Evolutionary conservation across 1,140 invertebrate species (phyloP).

Genomic region (Philopotamus ludificatus): DNA sequence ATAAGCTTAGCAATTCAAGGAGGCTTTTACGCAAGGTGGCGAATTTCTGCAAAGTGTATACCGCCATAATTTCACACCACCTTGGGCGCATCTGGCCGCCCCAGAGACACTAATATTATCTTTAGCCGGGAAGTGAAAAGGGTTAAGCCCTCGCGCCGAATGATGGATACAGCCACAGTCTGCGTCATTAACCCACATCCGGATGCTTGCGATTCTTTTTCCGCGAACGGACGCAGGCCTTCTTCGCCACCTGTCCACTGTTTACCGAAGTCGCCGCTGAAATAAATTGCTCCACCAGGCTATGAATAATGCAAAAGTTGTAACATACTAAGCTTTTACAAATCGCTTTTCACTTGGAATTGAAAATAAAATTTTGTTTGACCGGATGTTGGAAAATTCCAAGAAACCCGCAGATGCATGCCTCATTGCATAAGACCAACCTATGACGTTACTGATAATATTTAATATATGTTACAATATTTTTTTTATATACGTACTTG

Average conservation of each 20-base stretch:
- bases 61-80: constrained; percentile 19
- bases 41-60: constrained; percentile 7
- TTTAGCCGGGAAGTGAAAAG: constrained; percentile 16
- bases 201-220: no score
- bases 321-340: not conserved
- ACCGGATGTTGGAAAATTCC: no score
- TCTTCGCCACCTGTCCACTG: not conserved
- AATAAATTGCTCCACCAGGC: not conserved
- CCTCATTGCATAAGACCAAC: no score
- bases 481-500: no score
- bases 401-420: no score
- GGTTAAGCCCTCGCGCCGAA: constrained; percentile 18
- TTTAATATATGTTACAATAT: no score
- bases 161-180: no score
- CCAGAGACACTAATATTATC: constrained; percentile 17
- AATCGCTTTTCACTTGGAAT: not conserved
- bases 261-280: not conserved
- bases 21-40: no score
- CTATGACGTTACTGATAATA: no score
- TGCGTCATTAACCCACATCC: no score
- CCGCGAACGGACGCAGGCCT: no score
- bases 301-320: not conserved
- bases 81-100: constrained; percentile 18
- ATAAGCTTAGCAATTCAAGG: no score
- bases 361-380: not conserved